phyloP scores from a whole-genome alignment of 2,888 invertebrate species.

The Sylvicola cinctus region DNA sequence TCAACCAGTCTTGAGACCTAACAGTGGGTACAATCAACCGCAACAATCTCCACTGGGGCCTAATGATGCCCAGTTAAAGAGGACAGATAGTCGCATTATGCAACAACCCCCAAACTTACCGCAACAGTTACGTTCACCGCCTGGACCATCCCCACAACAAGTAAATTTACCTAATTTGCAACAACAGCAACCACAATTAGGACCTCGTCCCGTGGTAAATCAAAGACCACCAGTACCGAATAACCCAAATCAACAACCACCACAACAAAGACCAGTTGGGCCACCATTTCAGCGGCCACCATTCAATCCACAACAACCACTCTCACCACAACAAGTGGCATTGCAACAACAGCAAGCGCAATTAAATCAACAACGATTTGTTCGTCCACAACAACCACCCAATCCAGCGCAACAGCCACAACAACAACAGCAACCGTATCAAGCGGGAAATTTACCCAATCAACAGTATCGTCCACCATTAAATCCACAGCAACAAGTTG shows the following conservation, averaged over 20 bases:
- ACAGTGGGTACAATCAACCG: too few relatives aligned
- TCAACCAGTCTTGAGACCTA: too few relatives aligned
- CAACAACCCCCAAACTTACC: too few relatives aligned
- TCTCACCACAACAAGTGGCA: neutral
- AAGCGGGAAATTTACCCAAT: too few relatives aligned
- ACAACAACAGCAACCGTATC: neutral
- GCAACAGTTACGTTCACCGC: too few relatives aligned
- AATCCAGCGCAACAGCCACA: neutral
- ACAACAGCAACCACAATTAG: too few relatives aligned
- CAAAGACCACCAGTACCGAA: neutral
- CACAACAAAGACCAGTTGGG: too few relatives aligned
- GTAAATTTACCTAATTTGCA: too few relatives aligned
- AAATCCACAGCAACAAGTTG: neutral
- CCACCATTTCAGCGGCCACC: neutral
- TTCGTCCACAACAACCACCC: neutral
- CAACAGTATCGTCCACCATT: neutral
- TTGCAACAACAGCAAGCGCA: neutral
- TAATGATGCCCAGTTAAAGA: too few relatives aligned
- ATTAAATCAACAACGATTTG: neutral
- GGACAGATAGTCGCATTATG: too few relatives aligned
- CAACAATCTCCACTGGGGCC: too few relatives aligned
- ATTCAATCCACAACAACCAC: neutral
- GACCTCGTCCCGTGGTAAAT: neutral
- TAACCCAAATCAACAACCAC: neutral
- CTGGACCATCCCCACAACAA: too few relatives aligned